Evolutionary conservation across 1,140 invertebrate genomes (phyloP).

Genomic region (Euura lappo): DNA sequence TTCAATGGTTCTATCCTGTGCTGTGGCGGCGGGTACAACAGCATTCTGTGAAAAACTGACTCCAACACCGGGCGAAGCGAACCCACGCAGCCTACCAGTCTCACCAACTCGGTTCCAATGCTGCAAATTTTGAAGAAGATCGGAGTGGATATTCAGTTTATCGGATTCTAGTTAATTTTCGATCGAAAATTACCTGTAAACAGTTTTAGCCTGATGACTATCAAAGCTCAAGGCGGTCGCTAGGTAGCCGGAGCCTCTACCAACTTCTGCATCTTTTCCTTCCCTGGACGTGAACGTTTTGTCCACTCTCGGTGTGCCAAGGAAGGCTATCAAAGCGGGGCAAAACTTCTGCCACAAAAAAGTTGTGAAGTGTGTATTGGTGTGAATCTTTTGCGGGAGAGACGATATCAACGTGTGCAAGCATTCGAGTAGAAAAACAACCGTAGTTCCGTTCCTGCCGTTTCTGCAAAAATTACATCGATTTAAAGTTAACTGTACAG

Average conservation of each 20-base stretch:
- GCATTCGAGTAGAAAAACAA: slow-evolving; percentile 84
- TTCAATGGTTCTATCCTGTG: slow-evolving; percentile 86
- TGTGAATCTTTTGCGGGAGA: slow-evolving; percentile 79
- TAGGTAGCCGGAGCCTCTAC: slow-evolving; percentile 75
- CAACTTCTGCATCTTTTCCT: slow-evolving; percentile 66
- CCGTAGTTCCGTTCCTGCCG: slow-evolving; percentile 67
- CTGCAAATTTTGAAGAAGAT: slow-evolving; percentile 58
- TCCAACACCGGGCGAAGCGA: slow-evolving; percentile 87
- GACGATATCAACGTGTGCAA: slow-evolving; percentile 84
- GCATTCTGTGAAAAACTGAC: slow-evolving; percentile 90
- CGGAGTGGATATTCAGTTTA: too few species aligned
- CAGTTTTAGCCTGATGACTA: slow-evolving; percentile 81
- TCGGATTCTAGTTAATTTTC: too few species aligned
- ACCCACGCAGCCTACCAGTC: slow-evolving; percentile 83
- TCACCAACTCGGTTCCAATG: slow-evolving; percentile 86
- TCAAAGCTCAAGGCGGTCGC: slow-evolving; percentile 76
- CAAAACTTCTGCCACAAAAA: slow-evolving; percentile 93
- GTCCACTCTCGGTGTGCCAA: slow-evolving; percentile 80
- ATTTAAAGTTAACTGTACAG: too few species aligned
- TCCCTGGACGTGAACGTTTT: slow-evolving; percentile 74
- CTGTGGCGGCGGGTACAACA: slow-evolving; percentile 82
- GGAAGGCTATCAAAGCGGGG: slow-evolving; percentile 83
- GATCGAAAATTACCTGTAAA: slow-evolving; percentile 72
- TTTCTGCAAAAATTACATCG: slow-evolving; percentile 49
- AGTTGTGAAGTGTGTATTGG: slow-evolving; percentile 82